A percentile compares a stretch with the other conserved stretches of the same genome.
Conservation (phyloP, 2,113 vertebrate species). For the Melanerpes formicivorus region DNA sequence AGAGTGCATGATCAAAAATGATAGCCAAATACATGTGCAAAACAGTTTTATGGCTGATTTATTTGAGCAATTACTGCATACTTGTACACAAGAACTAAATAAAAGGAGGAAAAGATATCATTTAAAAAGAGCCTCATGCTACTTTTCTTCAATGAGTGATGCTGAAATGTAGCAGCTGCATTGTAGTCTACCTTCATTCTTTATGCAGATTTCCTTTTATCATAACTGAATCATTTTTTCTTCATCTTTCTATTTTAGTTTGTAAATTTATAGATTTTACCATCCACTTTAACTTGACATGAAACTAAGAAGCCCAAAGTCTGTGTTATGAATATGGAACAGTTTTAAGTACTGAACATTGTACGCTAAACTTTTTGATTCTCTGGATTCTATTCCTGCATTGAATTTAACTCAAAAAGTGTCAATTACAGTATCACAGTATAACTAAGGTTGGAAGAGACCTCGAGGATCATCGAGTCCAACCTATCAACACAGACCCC, state of each 20-base stretch:
- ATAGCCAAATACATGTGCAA: neutral
- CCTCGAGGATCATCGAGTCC: no score
- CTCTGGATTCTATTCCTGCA: neutral
- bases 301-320: neutral
- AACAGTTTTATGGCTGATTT: conserved; percentile 7
- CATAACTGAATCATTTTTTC: neutral
- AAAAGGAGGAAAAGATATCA: neutral
- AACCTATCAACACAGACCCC: no score
- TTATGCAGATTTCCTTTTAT: conserved; percentile 32
- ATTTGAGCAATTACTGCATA: neutral
- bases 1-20: neutral
- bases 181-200: conserved; percentile 18
- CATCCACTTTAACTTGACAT: neutral
- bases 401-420: neutral
- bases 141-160: neutral
- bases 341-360: neutral
- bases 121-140: neutral
- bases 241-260: conserved; percentile 45
- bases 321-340: neutral
- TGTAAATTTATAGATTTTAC: neutral
- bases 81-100: neutral
- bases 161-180: conserved; percentile 27
- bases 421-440: neutral
- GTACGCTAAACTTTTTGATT: neutral
- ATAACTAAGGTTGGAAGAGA: no score